Evolutionary conservation across 2,113 vertebrate genomes (phyloP).

Genomic region (Podilymbus podiceps): DNA sequence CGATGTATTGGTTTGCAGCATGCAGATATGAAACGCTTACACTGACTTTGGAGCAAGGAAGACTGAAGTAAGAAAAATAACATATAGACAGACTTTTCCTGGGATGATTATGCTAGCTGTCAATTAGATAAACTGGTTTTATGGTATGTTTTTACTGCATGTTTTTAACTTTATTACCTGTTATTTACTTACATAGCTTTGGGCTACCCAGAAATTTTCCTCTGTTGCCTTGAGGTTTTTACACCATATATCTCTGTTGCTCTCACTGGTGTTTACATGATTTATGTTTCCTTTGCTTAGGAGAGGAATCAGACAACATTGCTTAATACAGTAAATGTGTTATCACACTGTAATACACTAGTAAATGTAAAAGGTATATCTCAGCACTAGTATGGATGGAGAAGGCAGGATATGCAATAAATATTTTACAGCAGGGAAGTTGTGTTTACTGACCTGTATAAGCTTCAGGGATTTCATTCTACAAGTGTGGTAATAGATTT

Average conservation of each 20-base stretch:
- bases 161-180: background rate
- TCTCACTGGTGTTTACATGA: background rate
- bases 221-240: background rate
- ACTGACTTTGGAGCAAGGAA: background rate
- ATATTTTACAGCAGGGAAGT: constrained; percentile 16
- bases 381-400: background rate
- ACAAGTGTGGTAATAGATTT: constrained; percentile 29
- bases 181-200: background rate
- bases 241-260: background rate
- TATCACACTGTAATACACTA: background rate
- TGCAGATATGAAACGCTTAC: background rate
- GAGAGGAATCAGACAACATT: background rate
- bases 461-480: constrained; percentile 38
- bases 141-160: background rate
- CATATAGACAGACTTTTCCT: background rate
- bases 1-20: background rate
- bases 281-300: background rate
- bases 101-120: background rate
- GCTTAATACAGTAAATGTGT: background rate
- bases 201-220: background rate
- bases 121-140: background rate
- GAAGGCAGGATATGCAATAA: constrained; percentile 15
- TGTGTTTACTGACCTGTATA: constrained; percentile 40
- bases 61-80: background rate
- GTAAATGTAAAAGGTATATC: background rate